Base-by-base conservation (phyloP, 2,113 vertebrate species). In the Cairina moschata region DNA sequence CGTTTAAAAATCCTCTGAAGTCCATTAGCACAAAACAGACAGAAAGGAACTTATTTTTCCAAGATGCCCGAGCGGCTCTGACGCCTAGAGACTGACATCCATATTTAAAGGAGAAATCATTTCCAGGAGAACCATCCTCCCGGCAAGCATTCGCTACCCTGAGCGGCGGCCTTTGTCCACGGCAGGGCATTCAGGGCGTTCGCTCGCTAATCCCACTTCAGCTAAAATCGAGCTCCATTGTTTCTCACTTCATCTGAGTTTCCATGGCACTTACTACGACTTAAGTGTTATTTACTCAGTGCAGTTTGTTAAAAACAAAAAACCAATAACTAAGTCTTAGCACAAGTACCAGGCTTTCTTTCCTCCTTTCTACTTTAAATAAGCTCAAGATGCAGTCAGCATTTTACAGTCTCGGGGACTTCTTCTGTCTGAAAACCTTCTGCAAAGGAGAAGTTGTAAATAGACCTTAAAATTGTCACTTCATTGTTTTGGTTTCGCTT, bases 361-460 rank as follows among this genome's bases (percentile, higher is more conserved):
- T 62, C 10, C 32, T 26, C 17, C 26, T 77, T 90, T 88, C 76
- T 83, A 48, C 54, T 93, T 87, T 74, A 72, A 68, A 40, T 36
- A 79, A 72, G 22, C 28, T 77, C 28, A 55, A 83, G 26, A 16
- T 0, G 5, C 50, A 59, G 82, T 59, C 86, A 82, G 56, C 25
- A 29, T 68, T 94, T 88, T 63, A 82, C 14, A 52, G 23, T 31
- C 71, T 91, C 2, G 0, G 36, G 58, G 56, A 80, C 21, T 38
- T 81, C 28, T 46, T 89, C 75, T 9, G 1, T 18, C 55, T 91
- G 73, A 92, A 93, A 93, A 84, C 62, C 82, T 88, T 92, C 38
- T 8, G 55, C 34, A 82, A 66, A 88, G 94, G 21, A 54, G 55
- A 97, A 98, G 96, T 97, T 96, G 89, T 87, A 96, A 93, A 97